Conservation (phyloP, 2,797 vertebrate species). For the Manis pentadactyla region DNA sequence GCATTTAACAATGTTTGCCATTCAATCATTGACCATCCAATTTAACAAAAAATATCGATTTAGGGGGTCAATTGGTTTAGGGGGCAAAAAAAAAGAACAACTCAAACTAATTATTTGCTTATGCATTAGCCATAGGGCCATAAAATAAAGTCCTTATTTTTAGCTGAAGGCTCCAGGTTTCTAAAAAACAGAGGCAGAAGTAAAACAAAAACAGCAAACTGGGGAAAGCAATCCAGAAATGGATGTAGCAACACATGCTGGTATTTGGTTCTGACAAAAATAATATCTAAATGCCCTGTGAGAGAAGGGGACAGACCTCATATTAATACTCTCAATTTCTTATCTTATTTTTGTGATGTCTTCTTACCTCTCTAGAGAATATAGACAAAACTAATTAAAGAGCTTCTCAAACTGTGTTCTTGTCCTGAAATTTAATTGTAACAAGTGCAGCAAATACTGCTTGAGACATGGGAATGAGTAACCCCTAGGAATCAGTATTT, state of each 20-base stretch:
- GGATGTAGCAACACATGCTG: not conserved
- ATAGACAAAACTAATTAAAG: not conserved
- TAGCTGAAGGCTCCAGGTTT: slow-evolving; percentile 30
- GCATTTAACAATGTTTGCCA: slow-evolving; percentile 3
- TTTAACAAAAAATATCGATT: not conserved
- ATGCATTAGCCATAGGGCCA: not conserved
- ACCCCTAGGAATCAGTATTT: not conserved
- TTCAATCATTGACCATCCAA: not conserved
- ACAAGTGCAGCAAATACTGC: not conserved
- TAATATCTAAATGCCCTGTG: not conserved
- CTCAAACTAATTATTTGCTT: slow-evolving; percentile 29
- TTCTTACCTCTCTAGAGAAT: not conserved
- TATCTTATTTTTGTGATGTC: not conserved
- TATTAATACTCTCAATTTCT: not conserved
- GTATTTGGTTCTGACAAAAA: slow-evolving; percentile 8
- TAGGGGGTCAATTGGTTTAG: slow-evolving; percentile 22
- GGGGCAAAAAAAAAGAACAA: not conserved
- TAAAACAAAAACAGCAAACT: slow-evolving; percentile 25
- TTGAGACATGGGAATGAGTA: not conserved
- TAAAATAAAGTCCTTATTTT: slow-evolving; percentile 53
- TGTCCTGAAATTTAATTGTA: not conserved
- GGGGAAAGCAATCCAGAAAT: not conserved
- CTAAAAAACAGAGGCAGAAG: not conserved
- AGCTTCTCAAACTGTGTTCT: not conserved
- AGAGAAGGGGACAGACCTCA: not conserved